Evolutionary conservation across 2,113 vertebrate species (phyloP).

Genomic region (Hippocampus guttulatus): DNA sequence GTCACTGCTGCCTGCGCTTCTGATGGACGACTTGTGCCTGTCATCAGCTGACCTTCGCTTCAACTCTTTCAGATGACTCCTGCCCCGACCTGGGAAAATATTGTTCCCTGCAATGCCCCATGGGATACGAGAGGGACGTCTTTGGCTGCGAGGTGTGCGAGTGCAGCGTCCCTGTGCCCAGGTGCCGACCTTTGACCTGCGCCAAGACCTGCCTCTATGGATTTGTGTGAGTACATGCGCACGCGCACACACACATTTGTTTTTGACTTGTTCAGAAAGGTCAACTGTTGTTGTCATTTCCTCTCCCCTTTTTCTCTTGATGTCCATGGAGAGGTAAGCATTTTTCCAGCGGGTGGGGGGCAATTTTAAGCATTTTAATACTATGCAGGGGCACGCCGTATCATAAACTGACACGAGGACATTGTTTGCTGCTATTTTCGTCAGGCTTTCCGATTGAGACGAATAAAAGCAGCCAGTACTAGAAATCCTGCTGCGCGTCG

Average conservation of each 20-base stretch:
- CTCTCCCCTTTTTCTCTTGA: too few relatives aligned
- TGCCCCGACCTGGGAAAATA: constrained; percentile 70
- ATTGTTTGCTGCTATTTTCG: too few relatives aligned
- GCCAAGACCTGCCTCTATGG: constrained; percentile 77
- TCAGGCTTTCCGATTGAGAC: too few relatives aligned
- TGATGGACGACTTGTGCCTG: constrained; percentile 34
- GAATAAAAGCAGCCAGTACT: too few relatives aligned
- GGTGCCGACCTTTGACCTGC: constrained; percentile 73
- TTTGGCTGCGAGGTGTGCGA: constrained; percentile 77
- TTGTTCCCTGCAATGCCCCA: constrained; percentile 71
- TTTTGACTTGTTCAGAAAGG: constrained; percentile 6
- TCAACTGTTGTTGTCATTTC: background rate
- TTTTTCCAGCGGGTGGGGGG: too few relatives aligned
- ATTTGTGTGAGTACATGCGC: constrained; percentile 71
- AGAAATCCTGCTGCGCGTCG: too few relatives aligned
- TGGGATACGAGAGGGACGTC: constrained; percentile 71
- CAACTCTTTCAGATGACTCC: constrained; percentile 71
- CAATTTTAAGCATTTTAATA: too few relatives aligned
- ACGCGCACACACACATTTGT: background rate
- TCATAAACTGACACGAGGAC: too few relatives aligned
- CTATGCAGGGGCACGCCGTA: too few relatives aligned
- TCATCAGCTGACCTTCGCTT: constrained; percentile 34
- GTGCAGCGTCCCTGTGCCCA: constrained; percentile 59
- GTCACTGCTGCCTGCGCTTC: constrained; percentile 17
- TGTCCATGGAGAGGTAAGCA: too few relatives aligned